phyloP scores from a whole-genome alignment of 2,797 vertebrate genomes.

The Sebastes hubbsi region DNA sequence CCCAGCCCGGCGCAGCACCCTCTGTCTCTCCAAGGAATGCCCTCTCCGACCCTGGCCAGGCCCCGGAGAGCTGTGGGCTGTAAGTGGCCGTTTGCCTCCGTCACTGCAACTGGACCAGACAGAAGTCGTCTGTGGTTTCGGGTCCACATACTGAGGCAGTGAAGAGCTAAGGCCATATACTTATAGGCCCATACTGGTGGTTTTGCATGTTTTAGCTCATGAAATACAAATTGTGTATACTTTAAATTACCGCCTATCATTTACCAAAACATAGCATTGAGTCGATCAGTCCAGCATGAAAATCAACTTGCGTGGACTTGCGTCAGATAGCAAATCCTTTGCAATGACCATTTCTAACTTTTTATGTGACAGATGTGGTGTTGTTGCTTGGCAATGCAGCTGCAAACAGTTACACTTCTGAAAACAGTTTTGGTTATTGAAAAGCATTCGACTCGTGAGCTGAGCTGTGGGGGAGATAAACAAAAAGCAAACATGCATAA shows the following conservation, averaged over 20 bases:
- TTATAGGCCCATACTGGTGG: conserved; percentile 15
- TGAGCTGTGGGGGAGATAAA: neutral
- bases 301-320: neutral
- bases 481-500: neutral
- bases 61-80: conserved; percentile 24
- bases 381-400: neutral
- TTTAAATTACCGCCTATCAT: conserved; percentile 34
- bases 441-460: neutral
- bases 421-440: neutral
- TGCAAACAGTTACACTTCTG: neutral
- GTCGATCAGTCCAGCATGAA: neutral
- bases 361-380: neutral
- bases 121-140: conserved; percentile 28
- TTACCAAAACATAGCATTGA: conserved; percentile 21
- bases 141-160: conserved; percentile 26
- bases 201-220: conserved; percentile 52
- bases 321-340: neutral
- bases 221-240: conserved; percentile 43
- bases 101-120: conserved; percentile 19
- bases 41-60: conserved; percentile 33
- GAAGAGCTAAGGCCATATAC: conserved; percentile 31
- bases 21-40: conserved; percentile 13
- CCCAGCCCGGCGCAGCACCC: conserved; percentile 28
- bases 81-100: conserved; percentile 42
- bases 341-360: neutral